Percentiles rank a stretch among this genome's conserved stretches.
Evolutionary conservation across 92 coral and sea anemone species (phyloP).

Genomic region (Plumapathes pennacea): DNA sequence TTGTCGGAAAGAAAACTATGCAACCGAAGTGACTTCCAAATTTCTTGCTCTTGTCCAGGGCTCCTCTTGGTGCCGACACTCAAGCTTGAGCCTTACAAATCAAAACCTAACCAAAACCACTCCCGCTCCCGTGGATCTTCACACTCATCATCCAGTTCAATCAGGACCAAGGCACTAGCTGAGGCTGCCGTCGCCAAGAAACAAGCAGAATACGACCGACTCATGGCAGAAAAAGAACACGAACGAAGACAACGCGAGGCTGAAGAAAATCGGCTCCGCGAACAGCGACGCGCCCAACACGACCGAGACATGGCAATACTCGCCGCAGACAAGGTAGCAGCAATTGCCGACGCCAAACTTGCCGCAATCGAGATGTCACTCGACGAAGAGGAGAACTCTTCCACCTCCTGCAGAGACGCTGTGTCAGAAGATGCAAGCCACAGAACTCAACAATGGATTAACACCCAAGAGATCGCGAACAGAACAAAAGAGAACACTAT

Average conservation of each 20-base stretch:
- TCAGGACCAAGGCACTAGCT: conserved; percentile 36
- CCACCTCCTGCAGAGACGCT: not conserved
- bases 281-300: conserved; percentile 24
- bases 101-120: too few relatives aligned
- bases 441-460: conserved; percentile 7
- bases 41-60: too few relatives aligned
- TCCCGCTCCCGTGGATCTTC: too few relatives aligned
- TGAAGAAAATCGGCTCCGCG: conserved; percentile 32
- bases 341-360: conserved; percentile 47
- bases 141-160: conserved; percentile 18
- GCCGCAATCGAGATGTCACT: conserved; percentile 32
- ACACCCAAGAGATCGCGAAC: too few relatives aligned
- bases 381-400: conserved; percentile 21
- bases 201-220: conserved; percentile 52
- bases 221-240: conserved; percentile 44
- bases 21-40: too few relatives aligned
- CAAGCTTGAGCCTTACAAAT: too few relatives aligned
- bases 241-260: conserved; percentile 41
- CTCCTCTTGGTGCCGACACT: too few relatives aligned
- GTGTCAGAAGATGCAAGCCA: conserved; percentile 4
- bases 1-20: too few relatives aligned
- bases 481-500: not conserved
- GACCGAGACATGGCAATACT: conserved; percentile 44
- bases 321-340: conserved; percentile 35
- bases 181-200: conserved; percentile 53